A percentile compares a stretch with the other conserved stretches of the same genome.
Conservation (phyloP, 2,888 invertebrate genomes). For the Dioctria rufipes region DNA sequence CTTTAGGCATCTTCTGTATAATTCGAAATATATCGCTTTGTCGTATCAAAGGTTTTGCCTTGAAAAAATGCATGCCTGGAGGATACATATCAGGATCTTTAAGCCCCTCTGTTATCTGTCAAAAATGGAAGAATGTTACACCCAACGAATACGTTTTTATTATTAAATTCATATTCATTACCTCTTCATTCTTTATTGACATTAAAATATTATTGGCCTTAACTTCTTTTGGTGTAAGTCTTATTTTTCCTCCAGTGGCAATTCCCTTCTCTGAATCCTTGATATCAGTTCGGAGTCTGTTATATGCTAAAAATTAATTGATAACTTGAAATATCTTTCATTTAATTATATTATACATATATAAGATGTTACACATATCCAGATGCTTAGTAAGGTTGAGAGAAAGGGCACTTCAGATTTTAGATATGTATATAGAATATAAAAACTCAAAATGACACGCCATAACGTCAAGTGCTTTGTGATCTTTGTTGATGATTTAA, state of each 20-base stretch:
- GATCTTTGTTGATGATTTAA: too few relatives aligned
- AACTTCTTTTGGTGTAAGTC: constrained; percentile 64
- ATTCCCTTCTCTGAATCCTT: constrained; percentile 66
- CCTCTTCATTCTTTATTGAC: constrained; percentile 66
- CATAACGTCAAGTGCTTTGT: too few relatives aligned
- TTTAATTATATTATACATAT: not conserved
- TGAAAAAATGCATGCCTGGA: constrained; percentile 75
- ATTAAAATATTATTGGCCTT: constrained; percentile 66
- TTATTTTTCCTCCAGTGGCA: constrained; percentile 66
- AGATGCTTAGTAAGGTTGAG: not conserved
- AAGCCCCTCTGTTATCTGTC: constrained; percentile 62
- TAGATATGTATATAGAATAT: too few relatives aligned
- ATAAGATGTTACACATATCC: not conserved
- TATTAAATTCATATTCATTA: constrained; percentile 54
- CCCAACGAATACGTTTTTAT: too few relatives aligned
- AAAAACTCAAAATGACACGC: too few relatives aligned
- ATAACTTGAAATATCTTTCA: not conserved
- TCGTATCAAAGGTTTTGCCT: constrained; percentile 72
- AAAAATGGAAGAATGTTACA: not conserved
- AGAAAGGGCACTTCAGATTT: too few relatives aligned
- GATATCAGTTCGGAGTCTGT: constrained; percentile 66
- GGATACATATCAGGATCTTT: constrained; percentile 71
- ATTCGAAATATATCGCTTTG: constrained; percentile 75
- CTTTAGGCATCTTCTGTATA: constrained; percentile 76
- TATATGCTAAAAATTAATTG: constrained; percentile 63